These are phyloP conservation scores for Ascidia mentula DNA, from an alignment of 23 tunicate species.

Conservation along the genomic window DNA sequence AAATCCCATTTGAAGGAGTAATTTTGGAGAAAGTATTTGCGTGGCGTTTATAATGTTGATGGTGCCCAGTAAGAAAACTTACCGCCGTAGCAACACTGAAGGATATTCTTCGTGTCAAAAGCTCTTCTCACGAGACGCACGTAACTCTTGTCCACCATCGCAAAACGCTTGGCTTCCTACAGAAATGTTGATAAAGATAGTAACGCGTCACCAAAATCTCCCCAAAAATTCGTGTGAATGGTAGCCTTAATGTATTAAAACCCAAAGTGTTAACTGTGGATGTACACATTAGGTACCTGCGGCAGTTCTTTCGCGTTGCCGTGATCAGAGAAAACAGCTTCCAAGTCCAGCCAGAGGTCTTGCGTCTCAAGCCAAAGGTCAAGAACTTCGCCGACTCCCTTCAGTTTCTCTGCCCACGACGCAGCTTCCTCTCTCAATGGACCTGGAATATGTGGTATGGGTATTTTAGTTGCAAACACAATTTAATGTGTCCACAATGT, in stretches of 20 bases:
- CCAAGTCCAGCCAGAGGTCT: slow-evolving; percentile 82
- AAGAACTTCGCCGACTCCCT: slow-evolving; percentile 86
- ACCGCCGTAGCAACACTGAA: slow-evolving; percentile 98
- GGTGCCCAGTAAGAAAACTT: no score
- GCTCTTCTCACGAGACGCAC: slow-evolving; percentile 79
- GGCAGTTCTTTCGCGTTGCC: slow-evolving; percentile 82
- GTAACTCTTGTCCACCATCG: slow-evolving; percentile 83
- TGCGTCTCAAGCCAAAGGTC: slow-evolving; percentile 91
- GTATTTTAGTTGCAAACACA: no score
- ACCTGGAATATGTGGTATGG: slow-evolving; percentile 35
- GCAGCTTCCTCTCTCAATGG: slow-evolving; percentile 93
- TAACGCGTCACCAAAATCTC: not conserved
- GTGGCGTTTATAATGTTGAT: no score
- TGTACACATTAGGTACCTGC: slow-evolving; percentile 43
- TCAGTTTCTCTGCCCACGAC: slow-evolving; percentile 92
- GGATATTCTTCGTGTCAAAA: slow-evolving; percentile 73
- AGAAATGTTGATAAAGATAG: not conserved
- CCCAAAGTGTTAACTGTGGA: no score
- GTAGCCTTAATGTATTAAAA: no score
- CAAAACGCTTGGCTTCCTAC: slow-evolving; percentile 86
- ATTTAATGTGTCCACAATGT: no score
- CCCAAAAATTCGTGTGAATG: not conserved
- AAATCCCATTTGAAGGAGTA: no score
- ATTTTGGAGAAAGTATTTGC: no score
- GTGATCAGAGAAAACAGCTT: slow-evolving; percentile 91